Evolutionary conservation across 2,797 vertebrate genomes (phyloP).

Genomic region (Galaxias olidus): DNA sequence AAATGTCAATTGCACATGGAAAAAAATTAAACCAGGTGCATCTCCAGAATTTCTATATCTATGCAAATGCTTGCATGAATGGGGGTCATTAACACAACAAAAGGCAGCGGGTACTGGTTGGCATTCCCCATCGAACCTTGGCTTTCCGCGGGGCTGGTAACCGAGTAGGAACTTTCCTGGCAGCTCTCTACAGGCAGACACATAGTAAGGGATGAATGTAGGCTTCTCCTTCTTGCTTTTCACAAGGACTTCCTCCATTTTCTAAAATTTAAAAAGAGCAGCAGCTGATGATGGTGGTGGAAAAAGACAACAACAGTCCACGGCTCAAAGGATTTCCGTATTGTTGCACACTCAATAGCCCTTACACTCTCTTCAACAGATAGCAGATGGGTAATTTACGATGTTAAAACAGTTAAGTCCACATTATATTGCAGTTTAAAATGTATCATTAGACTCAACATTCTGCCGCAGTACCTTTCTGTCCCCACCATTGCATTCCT

Average conservation of each 20-base stretch:
- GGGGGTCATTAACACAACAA: slow-evolving; percentile 35
- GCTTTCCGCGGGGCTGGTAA: slow-evolving; percentile 97
- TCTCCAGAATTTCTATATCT: slow-evolving; percentile 21
- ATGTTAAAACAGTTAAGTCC: no score
- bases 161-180: slow-evolving; percentile 98
- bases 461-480: slow-evolving; percentile 85
- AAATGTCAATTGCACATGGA: neutral
- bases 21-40: slow-evolving; percentile 25
- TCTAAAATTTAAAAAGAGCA: no score
- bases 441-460: no score
- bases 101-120: slow-evolving; percentile 30
- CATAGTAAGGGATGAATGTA: slow-evolving; percentile 96
- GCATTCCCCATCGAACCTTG: slow-evolving; percentile 77
- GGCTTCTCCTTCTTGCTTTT: slow-evolving; percentile 96
- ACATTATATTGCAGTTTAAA: no score
- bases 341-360: no score
- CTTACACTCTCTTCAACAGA: no score
- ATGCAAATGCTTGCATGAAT: slow-evolving; percentile 22
- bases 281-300: no score
- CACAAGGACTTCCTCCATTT: slow-evolving; percentile 95
- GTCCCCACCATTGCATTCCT: slow-evolving; percentile 88
- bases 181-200: slow-evolving; percentile 94
- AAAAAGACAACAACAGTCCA: no score
- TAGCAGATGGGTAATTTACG: no score
- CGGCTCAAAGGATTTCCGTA: no score